Percentiles rank a stretch among this genome's conserved stretches.
These are phyloP conservation scores for Cyprinodon diabolis DNA, from an alignment of 2,797 vertebrate genomes.

Conservation along the genomic window DNA sequence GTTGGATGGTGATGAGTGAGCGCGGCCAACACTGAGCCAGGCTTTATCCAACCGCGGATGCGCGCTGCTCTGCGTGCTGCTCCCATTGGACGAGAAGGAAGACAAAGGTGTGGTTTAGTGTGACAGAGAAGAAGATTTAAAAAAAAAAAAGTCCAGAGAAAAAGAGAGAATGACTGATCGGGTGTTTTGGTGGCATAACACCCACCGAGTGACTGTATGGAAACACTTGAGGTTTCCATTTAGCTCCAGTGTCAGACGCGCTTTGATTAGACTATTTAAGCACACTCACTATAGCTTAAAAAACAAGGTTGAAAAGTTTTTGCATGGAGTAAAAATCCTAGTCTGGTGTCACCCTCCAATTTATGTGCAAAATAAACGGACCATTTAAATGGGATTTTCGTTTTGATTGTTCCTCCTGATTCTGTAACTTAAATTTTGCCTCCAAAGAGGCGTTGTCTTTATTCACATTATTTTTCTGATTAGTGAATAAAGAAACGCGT, in stretches of 20 bases:
- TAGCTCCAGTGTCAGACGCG: slow-evolving; percentile 50
- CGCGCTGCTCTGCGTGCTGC: slow-evolving; percentile 50
- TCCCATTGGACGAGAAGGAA: slow-evolving; percentile 70
- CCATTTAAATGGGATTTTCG: background rate
- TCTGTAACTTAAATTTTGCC: background rate
- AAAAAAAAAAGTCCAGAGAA: background rate
- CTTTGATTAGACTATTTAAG: slow-evolving; percentile 55
- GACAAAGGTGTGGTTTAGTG: slow-evolving; percentile 51
- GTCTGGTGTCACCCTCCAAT: background rate
- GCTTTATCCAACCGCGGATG: slow-evolving; percentile 78
- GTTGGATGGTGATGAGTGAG: slow-evolving; percentile 43
- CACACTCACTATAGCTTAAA: slow-evolving; percentile 41
- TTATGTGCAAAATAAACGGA: background rate
- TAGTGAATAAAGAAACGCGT: no score
- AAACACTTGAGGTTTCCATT: slow-evolving; percentile 79
- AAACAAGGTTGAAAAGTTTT: background rate
- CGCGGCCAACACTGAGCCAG: slow-evolving; percentile 48
- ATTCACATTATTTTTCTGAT: no score
- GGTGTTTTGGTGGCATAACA: slow-evolving; percentile 61
- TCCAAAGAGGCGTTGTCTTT: background rate
- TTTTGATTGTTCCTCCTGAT: no score
- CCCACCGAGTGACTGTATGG: slow-evolving; percentile 67
- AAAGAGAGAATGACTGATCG: slow-evolving; percentile 48
- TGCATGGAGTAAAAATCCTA: background rate
- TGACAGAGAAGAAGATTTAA: background rate